Conservation (phyloP, 1,140 invertebrate species). For the Anastrepha ludens region DNA sequence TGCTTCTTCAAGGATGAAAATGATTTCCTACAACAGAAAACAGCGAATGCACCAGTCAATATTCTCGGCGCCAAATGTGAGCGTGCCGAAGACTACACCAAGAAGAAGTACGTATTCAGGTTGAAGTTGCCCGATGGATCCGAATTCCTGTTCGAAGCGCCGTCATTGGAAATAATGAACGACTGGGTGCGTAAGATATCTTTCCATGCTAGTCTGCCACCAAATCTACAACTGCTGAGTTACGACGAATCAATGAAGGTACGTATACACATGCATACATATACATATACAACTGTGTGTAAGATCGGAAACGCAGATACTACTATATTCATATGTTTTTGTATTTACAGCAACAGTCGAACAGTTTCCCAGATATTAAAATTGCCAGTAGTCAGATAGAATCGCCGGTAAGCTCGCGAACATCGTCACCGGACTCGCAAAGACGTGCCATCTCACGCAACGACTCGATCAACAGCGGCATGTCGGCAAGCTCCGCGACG, state of each 20-base stretch:
- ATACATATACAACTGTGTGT: not conserved
- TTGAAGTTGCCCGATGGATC: slow-evolving; percentile 92
- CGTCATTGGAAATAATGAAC: slow-evolving; percentile 84
- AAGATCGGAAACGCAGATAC: not conserved
- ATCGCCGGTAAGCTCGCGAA: slow-evolving; percentile 72
- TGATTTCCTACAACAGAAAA: slow-evolving; percentile 91
- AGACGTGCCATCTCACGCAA: slow-evolving; percentile 64
- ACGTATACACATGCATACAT: too few relatives aligned
- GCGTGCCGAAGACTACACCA: slow-evolving; percentile 94
- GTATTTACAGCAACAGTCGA: slow-evolving; percentile 69
- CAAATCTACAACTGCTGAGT: slow-evolving; percentile 89
- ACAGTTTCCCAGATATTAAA: slow-evolving; percentile 72
- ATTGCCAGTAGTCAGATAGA: slow-evolving; percentile 67
- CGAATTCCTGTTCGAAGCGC: slow-evolving; percentile 92
- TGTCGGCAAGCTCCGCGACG: slow-evolving; percentile 60
- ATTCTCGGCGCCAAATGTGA: slow-evolving; percentile 88
- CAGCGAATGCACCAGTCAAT: slow-evolving; percentile 90
- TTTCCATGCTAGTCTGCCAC: slow-evolving; percentile 94
- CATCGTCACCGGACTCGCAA: slow-evolving; percentile 73
- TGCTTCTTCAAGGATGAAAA: slow-evolving; percentile 98
- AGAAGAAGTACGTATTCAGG: slow-evolving; percentile 94
- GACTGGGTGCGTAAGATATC: slow-evolving; percentile 96
- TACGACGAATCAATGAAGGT: slow-evolving; percentile 80
- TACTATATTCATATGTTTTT: slow-evolving; percentile 1
- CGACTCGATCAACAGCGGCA: slow-evolving; percentile 58